phyloP scores from a whole-genome alignment of 2,888 invertebrate genomes.

The Hydropsyche betteni region DNA sequence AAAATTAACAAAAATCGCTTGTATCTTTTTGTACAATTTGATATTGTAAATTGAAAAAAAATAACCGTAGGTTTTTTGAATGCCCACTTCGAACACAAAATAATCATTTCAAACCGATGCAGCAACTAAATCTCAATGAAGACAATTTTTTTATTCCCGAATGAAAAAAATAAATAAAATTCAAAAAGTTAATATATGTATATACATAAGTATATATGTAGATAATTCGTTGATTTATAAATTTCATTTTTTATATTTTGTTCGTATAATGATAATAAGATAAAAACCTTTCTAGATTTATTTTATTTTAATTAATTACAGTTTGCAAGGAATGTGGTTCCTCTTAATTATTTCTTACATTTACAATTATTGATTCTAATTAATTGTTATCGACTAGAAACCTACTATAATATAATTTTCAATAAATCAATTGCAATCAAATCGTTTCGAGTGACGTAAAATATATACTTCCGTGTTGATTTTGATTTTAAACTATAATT shows the following conservation, averaged over 20 bases:
- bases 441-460: neutral
- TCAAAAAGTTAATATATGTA: neutral
- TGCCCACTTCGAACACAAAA: too few relatives aligned
- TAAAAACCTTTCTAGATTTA: slow-evolving; percentile 5
- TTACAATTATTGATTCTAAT: slow-evolving; percentile 23
- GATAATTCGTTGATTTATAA: slow-evolving; percentile 12
- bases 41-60: too few relatives aligned
- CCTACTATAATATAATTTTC: neutral
- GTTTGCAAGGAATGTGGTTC: slow-evolving; percentile 67
- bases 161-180: neutral
- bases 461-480: neutral
- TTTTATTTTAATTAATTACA: slow-evolving; percentile 44
- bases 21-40: neutral
- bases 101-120: too few relatives aligned
- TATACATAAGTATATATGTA: neutral
- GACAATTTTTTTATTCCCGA: neutral
- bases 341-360: slow-evolving; percentile 57
- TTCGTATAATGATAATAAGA: neutral
- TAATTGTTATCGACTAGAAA: slow-evolving; percentile 14
- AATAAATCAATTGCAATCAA: neutral
- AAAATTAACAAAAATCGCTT: too few relatives aligned
- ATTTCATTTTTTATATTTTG: neutral
- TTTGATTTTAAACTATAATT: neutral
- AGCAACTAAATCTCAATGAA: too few relatives aligned
- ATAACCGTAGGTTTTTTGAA: neutral